Conservation (phyloP, 2,888 invertebrate genomes). For the Cinara cedri region DNA sequence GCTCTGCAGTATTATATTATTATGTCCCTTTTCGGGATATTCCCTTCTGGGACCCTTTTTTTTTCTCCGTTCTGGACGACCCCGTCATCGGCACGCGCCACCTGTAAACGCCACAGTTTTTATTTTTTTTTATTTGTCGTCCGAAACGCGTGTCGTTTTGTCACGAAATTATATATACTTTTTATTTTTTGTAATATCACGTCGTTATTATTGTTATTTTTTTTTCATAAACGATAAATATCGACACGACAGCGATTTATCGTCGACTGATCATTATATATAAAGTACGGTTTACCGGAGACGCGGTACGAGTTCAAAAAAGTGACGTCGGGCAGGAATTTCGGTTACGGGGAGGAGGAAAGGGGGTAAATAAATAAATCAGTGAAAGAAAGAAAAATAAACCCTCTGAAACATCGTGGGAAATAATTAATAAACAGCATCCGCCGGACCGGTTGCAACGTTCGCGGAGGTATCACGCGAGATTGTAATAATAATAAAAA, state of each 20-base stretch:
- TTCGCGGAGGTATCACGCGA: background rate
- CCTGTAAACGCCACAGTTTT: slow-evolving; percentile 27
- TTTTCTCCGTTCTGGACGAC: background rate
- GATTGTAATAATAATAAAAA: background rate
- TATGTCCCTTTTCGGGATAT: slow-evolving; percentile 41
- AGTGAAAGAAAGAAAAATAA: too few species aligned
- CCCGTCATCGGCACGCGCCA: slow-evolving; percentile 40
- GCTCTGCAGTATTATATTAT: too few species aligned
- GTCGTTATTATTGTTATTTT: too few species aligned
- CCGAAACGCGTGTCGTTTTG: background rate
- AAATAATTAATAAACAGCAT: slow-evolving; percentile 20
- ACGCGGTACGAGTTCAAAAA: too few species aligned
- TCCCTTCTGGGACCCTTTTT: slow-evolving; percentile 50
- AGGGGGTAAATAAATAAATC: background rate
- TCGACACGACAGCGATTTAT: background rate
- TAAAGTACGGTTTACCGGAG: too few species aligned
- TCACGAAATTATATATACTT: background rate
- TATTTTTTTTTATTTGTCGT: background rate
- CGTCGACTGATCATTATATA: slow-evolving; percentile 15
- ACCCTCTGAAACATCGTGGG: slow-evolving; percentile 13
- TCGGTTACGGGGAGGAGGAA: slow-evolving; percentile 23
- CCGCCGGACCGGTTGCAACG: slow-evolving; percentile 3
- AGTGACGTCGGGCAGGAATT: background rate
- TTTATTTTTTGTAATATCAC: too few species aligned
- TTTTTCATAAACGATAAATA: background rate